A percentile compares a stretch with the other conserved stretches of the same genome.
Evolutionary conservation across 1,140 invertebrate genomes (phyloP).

Genomic region (Rhynchophorus ferrugineus): DNA sequence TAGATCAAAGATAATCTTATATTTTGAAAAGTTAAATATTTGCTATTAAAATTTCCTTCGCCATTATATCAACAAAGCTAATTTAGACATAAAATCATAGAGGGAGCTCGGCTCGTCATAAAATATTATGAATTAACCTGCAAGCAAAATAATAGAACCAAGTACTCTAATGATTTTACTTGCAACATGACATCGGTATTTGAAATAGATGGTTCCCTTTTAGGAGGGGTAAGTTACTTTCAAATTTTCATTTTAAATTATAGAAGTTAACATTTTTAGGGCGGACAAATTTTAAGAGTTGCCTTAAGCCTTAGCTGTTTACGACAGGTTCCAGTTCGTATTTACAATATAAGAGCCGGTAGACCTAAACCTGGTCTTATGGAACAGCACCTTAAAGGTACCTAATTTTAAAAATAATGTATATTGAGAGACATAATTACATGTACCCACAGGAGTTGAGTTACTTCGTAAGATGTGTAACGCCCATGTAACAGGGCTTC

Average conservation of each 20-base stretch:
- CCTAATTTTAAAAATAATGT: slow-evolving; percentile 5
- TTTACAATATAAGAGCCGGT: slow-evolving; percentile 73
- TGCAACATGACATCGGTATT: neutral
- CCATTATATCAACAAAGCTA: neutral
- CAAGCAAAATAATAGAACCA: no score
- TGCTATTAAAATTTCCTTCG: neutral
- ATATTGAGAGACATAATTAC: no score
- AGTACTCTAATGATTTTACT: neutral
- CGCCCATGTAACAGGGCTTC: slow-evolving; percentile 59
- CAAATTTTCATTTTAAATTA: slow-evolving; percentile 2
- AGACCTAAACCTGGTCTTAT: slow-evolving; percentile 74
- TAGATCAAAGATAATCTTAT: no score
- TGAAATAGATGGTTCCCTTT: slow-evolving; percentile 36
- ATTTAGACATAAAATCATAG: no score
- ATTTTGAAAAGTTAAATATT: no score
- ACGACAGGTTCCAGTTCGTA: slow-evolving; percentile 59
- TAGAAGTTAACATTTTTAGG: slow-evolving; percentile 47
- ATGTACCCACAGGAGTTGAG: slow-evolving; percentile 55
- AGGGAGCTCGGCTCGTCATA: no score
- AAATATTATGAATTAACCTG: no score
- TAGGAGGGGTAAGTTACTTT: slow-evolving; percentile 36
- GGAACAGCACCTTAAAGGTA: slow-evolving; percentile 77
- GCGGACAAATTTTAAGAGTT: slow-evolving; percentile 81
- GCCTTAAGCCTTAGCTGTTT: slow-evolving; percentile 71
- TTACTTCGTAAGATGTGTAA: slow-evolving; percentile 63